Evolutionary conservation across 2,888 invertebrate genomes (phyloP).

Genomic region (Baccha elongata): DNA sequence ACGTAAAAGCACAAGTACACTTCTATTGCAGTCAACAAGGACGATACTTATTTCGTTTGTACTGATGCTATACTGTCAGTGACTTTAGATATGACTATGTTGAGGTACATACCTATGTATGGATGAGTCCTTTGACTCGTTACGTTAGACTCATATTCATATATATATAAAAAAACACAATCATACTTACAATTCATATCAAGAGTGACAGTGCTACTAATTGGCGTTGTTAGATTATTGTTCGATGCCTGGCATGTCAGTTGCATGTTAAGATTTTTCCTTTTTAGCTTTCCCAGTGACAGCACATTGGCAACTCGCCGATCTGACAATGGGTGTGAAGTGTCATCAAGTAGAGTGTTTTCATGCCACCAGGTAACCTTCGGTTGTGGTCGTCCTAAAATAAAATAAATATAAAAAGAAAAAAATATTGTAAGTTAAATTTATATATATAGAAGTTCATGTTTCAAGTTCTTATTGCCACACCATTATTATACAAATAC

Average conservation of each 20-base stretch:
- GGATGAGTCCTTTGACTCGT: neutral
- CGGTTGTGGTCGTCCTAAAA: constrained; percentile 86
- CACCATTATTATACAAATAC: neutral
- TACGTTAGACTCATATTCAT: neutral
- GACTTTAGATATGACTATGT: constrained; percentile 6
- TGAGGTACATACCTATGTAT: neutral
- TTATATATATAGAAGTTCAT: neutral
- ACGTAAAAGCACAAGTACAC: constrained; percentile 23
- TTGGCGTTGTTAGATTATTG: constrained; percentile 87
- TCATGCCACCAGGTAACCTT: constrained; percentile 88
- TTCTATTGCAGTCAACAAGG: constrained; percentile 41
- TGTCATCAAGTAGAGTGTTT: constrained; percentile 85
- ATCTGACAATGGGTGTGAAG: constrained; percentile 85
- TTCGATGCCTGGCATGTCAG: constrained; percentile 88
- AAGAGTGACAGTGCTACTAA: constrained; percentile 86
- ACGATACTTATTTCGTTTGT: constrained; percentile 14
- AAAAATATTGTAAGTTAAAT: constrained; percentile 9
- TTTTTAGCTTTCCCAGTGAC: constrained; percentile 85
- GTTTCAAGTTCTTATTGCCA: neutral
- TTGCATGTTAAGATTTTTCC: constrained; percentile 86
- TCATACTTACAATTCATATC: constrained; percentile 87
- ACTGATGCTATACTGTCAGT: constrained; percentile 8
- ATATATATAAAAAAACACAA: constrained; percentile 20
- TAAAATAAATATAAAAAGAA: constrained; percentile 36
- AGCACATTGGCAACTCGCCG: constrained; percentile 86